Evolutionary conservation across 92 coral and sea anemone genomes (phyloP), one percentile per base, ranked within the genome.

Genomic region (Phenganax marumi): DNA sequence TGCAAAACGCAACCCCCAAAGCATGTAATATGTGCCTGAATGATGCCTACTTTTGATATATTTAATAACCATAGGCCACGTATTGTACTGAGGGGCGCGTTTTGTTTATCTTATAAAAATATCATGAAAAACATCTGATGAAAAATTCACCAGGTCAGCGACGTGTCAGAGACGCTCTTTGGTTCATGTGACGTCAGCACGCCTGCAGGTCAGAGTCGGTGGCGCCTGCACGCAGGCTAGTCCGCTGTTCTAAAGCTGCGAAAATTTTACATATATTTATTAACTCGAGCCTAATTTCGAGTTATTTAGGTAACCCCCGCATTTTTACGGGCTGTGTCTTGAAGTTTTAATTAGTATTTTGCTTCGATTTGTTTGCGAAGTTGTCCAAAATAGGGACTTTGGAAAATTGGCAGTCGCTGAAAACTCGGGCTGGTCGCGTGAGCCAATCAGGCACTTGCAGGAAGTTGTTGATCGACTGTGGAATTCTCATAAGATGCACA

Each of bases 401-500:
- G 3, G 43, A 1, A 33, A 33, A 1, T 1, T 33, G 43, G 43
- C 43, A 33, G 43, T 33, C 43, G 43, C 43, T 66, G 72, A 23
- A 66, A 25, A 25, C 8, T 33, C 72, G 1, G 72, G 26, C 26
- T 66, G 13, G 17, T 25, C 72, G 48, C 72, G 18, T 18, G 16
- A 63, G 68, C 83, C 83, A 78, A 78, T 78, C 73, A 78, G 61
- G 52, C 83, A 21, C 26, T 25, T 17, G 21, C 68, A 84, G 87
- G 53, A 75, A 23, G 91, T 56, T 55, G 81, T 84, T 88, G 99
- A 92, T 96, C 91, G 85, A 79, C 46, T 14, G 77, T 58, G 73
- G 76, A 81, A 86, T 96, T 96, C 99, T 96, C 99, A 97, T 77
- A 77, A 96, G 85, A 68, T 80, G 53, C 43, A 80, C 83, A 84